These are phyloP conservation scores for Chironomus striatipennis DNA, from an alignment of 1,140 invertebrate species.

Conservation along the genomic window DNA sequence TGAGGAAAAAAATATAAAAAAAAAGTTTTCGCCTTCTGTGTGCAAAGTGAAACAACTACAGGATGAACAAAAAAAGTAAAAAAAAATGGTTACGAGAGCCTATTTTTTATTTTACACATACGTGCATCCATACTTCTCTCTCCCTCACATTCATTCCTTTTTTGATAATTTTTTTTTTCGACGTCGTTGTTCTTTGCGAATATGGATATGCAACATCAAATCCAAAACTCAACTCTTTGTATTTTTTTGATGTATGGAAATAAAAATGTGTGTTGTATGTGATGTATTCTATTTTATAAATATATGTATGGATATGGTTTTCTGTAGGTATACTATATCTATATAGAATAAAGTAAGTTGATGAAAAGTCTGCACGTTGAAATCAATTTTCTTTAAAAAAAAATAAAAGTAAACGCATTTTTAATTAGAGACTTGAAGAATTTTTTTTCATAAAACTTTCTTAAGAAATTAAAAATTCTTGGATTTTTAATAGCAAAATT, in stretches of 20 bases:
- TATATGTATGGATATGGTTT: neutral
- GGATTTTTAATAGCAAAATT: no score
- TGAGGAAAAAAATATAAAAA: neutral
- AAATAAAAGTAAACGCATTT: no score
- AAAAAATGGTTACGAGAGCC: constrained; percentile 6
- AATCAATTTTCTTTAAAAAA: no score
- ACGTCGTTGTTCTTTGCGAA: constrained; percentile 9
- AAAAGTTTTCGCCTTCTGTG: neutral
- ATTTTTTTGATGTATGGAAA: no score
- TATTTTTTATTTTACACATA: constrained; percentile 5
- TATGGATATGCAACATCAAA: constrained; percentile 9
- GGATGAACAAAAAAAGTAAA: neutral
- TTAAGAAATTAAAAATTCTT: no score
- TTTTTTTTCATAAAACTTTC: no score
- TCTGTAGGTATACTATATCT: neutral
- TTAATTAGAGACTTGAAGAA: no score
- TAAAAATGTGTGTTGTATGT: no score
- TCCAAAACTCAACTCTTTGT: neutral
- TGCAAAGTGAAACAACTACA: neutral
- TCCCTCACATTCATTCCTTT: neutral
- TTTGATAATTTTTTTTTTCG: neutral
- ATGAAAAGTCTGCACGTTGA: neutral
- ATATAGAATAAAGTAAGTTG: neutral
- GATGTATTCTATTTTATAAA: no score
- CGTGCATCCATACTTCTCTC: neutral